Evolutionary conservation across 2,113 vertebrate genomes (phyloP), one percentile per base, ranked within the genome.

Genomic region (Melanostigma gelatinosum): DNA sequence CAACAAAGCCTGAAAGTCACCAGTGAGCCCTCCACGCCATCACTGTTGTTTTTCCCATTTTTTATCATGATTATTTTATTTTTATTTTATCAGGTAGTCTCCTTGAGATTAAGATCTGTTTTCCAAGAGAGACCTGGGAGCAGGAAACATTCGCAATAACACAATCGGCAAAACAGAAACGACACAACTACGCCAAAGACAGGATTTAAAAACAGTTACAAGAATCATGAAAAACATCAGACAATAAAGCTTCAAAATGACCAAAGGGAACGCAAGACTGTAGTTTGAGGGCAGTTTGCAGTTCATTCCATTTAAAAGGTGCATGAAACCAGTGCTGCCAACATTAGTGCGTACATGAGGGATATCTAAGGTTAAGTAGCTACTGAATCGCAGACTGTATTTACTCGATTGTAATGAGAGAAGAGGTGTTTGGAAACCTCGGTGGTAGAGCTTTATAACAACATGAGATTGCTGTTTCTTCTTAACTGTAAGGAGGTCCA

Each of bases 1-100:
- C 68, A 66, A 7, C 64, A 55, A 50, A 80, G 77, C 27, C 9
- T 78, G 70, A 83, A 75, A 71, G 85, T 85, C 75, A 87, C 48
- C 46, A 38, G 58, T 63, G 54, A 65, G 64, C 55, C n/a, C 10
- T 78, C 24, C 38, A 68, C 58, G 48, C 66, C 66, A 67, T 64
- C 36, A 36, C 10, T 54, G 15, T 22, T 29, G 52, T 38, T 40
- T 57, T 63, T 40, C 42, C 66, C 29, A 0, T 15, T 29, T 58
- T 58, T 27, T 6, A 18, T 27, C 27, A 57, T 13, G 27, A 8
- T 20, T 50, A 3, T n/a, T 57, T 12, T 13, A 57, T 58, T 20
- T 52, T 22, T 9, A 52, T 22, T 52, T 22, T 10, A 52, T 52
- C 50, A 52, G 50, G 44, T 46, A 22, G 11, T 58, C 24, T 58